Evolutionary conservation across 2,113 vertebrate species (phyloP), one percentile per base, ranked within the genome.

Genomic region (Chrysemys picta): DNA sequence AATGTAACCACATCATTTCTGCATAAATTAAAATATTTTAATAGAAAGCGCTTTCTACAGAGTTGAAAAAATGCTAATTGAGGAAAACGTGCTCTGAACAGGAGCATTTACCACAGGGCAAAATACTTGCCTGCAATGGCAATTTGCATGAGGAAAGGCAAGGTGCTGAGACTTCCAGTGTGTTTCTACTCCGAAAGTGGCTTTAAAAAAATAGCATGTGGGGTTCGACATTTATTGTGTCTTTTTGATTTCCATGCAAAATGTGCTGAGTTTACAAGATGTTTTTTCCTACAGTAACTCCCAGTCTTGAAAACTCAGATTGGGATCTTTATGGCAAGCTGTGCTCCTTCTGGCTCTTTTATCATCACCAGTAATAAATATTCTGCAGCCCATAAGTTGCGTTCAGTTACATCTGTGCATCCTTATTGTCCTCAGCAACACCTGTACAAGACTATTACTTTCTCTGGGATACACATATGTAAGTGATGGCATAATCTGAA

Each of bases 21-120:
- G 96, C 92, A 98, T 98, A 98, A 94, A 98, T 98, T 98, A 98
- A 94, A 98, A 97, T 97, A 97, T 97, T 97, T 98, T 97, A 97
- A 97, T 93, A 94, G 95, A 96, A 97, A 59, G 8, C 54, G 90
- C 94, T 97, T 94, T 94, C 95, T 97, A 97, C 97, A 94, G 94
- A 96, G 95, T 96, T 95, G 93, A 94, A 96, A 93, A 97, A 97
- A 97, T 97, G 97, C 96, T 97, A 97, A 98, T 97, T 90, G 94
- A 92, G 85, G 72, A 80, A 97, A 97, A 97, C 97, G 96, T 97
- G 97, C 95, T 98, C 94, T 59, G 85, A 97, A 95, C 94, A 95
- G 91, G 95, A 95, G 95, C 96, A 88, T 96, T 98, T 97, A 96
- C 97, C 95, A 97, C 95, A 92, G 94, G 53, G 96, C 97, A 95